Base-by-base conservation (phyloP, 2,113 vertebrate species). In the Phylloscopus whistleri region DNA sequence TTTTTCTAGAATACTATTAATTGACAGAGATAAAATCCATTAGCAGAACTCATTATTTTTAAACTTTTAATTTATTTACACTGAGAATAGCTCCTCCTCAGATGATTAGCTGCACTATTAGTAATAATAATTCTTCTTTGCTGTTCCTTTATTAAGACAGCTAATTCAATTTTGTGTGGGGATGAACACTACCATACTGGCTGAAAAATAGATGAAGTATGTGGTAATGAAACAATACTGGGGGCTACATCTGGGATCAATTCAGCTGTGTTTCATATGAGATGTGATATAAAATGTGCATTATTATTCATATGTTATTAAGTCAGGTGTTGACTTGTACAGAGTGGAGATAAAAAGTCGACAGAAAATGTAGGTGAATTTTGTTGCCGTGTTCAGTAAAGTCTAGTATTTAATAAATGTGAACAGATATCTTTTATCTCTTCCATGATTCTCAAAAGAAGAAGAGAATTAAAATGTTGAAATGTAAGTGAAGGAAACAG, bases 1-100 rank as follows among this genome's bases (percentile, higher is more conserved):
- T 23, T 84, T 90, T 85, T 89, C 68, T 87, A 51, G 58, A 92
- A 86, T 78, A 22, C 39, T 83, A 43, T 79, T 89, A 89, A 87
- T 66, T 79, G 67, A 76, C 44, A 86, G 48, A 74, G 60, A 94
- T 80, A 92, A 93, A 97, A 96, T 88, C 49, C 85, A 94, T 94
- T 90, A 94, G 7, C 43, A 86, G 39, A 95, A 67, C 55, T 95
- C 72, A 91, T 93, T 93, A 84, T 75, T 91, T 94, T 95, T 88
- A 77, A 73, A 93, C 68, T 91, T 94, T 94, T 95, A 87, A 97
- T 90, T 96, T 97, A 89, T 97, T 96, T 94, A 94, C 87, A 88
- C 53, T 52, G 55, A 90, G 74, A 88, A 84, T 84, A 84, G 46
- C 87, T 96, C 81, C 83, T 92, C 37, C 62, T 95, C 91, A 84